Conservation (phyloP, 92 coral and sea anemone genomes). For the Epizoanthus scotinus region DNA sequence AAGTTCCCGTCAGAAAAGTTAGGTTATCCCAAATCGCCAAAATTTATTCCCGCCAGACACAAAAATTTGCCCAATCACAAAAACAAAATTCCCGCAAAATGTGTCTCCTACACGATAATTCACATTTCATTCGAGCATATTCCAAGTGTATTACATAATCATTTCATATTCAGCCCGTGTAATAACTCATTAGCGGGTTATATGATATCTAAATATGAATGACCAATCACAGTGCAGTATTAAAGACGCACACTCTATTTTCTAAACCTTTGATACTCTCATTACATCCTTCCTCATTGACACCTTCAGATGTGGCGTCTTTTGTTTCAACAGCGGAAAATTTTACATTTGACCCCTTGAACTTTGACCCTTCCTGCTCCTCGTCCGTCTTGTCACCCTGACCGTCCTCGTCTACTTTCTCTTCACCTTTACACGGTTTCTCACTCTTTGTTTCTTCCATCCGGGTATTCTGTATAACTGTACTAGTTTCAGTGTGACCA, state of each 20-base stretch:
- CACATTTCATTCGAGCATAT: no score
- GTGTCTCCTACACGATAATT: no score
- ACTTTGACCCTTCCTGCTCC: not conserved
- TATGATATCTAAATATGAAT: not conserved
- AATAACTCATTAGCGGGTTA: not conserved
- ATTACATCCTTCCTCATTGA: not conserved
- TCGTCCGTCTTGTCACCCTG: no score
- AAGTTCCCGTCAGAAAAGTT: no score
- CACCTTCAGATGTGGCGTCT: not conserved
- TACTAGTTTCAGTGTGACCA: no score
- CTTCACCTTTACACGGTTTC: not conserved
- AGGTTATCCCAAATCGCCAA: no score
- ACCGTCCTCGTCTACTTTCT: not conserved
- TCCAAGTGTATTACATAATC: not conserved
- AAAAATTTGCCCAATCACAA: no score
- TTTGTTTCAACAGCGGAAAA: not conserved
- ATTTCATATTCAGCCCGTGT: not conserved
- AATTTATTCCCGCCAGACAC: no score
- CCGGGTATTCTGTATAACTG: not conserved
- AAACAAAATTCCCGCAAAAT: no score
- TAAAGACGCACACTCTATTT: not conserved
- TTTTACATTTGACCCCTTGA: not conserved
- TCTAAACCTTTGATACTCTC: not conserved
- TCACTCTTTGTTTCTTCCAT: not conserved
- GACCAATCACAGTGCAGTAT: not conserved